Conservation (phyloP, 2,113 vertebrate genomes). For the Nyctereutes procyonoides region DNA sequence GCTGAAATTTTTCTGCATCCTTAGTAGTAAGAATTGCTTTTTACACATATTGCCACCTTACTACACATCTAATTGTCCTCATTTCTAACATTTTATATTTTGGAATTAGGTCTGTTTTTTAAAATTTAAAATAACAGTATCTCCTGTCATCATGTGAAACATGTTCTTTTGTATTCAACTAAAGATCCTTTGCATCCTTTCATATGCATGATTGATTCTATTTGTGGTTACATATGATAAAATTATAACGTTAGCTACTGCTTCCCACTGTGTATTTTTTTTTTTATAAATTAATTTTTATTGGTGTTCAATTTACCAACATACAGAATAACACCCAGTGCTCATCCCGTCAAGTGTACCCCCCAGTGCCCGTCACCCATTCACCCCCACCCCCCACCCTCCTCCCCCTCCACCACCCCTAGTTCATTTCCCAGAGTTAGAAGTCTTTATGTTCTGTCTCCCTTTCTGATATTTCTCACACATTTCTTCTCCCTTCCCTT, state of each 20-base stretch:
- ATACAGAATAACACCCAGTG: no score
- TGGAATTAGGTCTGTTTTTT: neutral
- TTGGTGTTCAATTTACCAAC: no score
- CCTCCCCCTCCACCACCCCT: no score
- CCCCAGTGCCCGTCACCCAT: no score
- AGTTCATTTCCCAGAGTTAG: no score
- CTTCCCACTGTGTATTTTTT: neutral
- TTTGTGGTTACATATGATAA: neutral
- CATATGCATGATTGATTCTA: neutral
- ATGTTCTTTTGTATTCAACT: neutral
- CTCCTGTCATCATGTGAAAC: neutral
- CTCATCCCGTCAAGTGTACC: no score
- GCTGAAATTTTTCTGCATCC: neutral
- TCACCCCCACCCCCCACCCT: no score
- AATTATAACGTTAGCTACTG: neutral
- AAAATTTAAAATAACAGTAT: neutral
- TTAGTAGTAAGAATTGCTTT: neutral
- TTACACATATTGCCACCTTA: neutral
- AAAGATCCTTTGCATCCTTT: neutral
- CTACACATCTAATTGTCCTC: neutral
- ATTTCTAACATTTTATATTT: neutral
- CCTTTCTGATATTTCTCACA: no score
- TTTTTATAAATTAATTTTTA: no score
- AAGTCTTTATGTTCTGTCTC: no score
- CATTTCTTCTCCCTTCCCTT: no score